phyloP scores from a whole-genome alignment of 2,888 invertebrate species.

The Athalia rosae region DNA sequence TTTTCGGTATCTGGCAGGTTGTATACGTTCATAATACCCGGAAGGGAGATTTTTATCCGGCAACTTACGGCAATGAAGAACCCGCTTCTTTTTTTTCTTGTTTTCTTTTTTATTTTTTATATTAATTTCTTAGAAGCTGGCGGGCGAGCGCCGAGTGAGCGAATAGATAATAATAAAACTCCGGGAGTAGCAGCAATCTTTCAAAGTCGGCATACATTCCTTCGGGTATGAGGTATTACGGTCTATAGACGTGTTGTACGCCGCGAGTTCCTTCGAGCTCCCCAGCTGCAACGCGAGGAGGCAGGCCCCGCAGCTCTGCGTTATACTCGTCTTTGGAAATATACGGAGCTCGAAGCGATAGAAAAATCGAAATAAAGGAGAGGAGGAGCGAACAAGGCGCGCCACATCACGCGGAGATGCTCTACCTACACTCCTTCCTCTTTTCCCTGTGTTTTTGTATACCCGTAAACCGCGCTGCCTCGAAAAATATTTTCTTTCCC shows the following conservation, averaged over 20 bases:
- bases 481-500: not conserved
- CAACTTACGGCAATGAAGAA: not conserved
- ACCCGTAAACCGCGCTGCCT: slow-evolving; percentile 13
- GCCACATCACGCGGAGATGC: slow-evolving; percentile 21
- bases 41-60: not conserved
- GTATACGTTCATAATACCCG: too few relatives aligned
- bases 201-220: slow-evolving; percentile 33
- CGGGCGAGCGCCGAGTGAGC: not conserved
- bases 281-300: not conserved
- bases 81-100: slow-evolving; percentile 1
- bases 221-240: not conserved
- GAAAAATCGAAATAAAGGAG: slow-evolving; percentile 35
- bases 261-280: too few relatives aligned
- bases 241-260: too few relatives aligned
- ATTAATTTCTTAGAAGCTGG: slow-evolving; percentile 30
- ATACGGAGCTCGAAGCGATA: slow-evolving; percentile 33
- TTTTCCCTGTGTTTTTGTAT: slow-evolving; percentile 13
- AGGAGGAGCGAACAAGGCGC: not conserved
- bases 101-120: not conserved
- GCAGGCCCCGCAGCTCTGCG: slow-evolving; percentile 10
- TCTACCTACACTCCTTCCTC: not conserved
- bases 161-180: slow-evolving; percentile 35
- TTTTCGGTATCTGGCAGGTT: not conserved
- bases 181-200: slow-evolving; percentile 21
- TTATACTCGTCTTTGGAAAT: slow-evolving; percentile 34